Base-by-base conservation (phyloP, 92 coral and sea anemone genomes). In the Porites rus region DNA sequence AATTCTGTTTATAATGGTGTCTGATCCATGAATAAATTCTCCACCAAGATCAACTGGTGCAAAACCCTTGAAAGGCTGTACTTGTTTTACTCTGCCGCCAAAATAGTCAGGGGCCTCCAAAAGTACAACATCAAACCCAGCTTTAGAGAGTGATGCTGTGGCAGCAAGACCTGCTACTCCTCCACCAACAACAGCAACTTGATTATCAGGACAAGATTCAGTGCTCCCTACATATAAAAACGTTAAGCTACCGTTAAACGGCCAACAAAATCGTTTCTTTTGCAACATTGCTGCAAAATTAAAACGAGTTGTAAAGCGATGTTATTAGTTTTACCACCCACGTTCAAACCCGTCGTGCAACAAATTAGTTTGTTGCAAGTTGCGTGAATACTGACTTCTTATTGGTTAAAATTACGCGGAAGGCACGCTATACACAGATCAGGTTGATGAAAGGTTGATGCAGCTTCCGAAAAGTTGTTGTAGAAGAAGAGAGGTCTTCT, bases 11-110 rank as follows among this genome's bases (percentile, higher is more conserved):
- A 90, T 78, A 71, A 89, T 81, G 43, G 89, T 95, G 65, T 89
- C 71, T 60, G 95, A 95, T 43, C 98, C 99, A 88, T 96, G 99
- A 58, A 96, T 92, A 86, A 96, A 91, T 58, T 92, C 98, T 11
- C 97, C 99, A 20, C 99, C 99, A 82, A 96, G 86, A 77, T 96
- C 99, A 68, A 96, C 80, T 0, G 98, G 96, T 28, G 99, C 95
- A 77, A 94, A 96, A 54, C 98, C 99, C 70, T 87, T 85, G 63
- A 95, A 95, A 10, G 92, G 84, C 65, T 90, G 83, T 16, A 70
- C 87, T 69, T 91, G 96, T 59, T 88, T 95, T 50, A 96, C 92
- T 82, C 99, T 87, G 9, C 99, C 99, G 78, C 99, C 99, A 90
- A 94, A n/a, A 76, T 96, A 96, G 73, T 95, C 86, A 65, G 98